A percentile compares a stretch with the other conserved stretches of the same genome.
phyloP scores from a whole-genome alignment of 2,797 vertebrate genomes.

The Uromys caudimaculatus region DNA sequence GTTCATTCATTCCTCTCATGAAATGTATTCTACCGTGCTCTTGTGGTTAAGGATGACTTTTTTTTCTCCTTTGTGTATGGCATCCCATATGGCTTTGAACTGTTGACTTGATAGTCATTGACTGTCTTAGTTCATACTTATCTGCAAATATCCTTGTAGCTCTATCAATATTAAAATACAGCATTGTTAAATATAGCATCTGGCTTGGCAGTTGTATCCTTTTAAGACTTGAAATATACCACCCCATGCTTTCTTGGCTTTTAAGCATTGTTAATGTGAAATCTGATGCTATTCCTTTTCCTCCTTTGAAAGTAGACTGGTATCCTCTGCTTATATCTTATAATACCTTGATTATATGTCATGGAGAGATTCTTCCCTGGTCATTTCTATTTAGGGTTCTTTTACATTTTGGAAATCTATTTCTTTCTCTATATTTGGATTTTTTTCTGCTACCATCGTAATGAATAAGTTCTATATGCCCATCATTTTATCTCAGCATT shows the following conservation, averaged over 20 bases:
- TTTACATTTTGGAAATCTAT: neutral
- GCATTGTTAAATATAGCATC: neutral
- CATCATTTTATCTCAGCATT: neutral
- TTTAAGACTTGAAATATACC: neutral
- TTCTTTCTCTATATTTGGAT: neutral
- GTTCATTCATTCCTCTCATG: neutral
- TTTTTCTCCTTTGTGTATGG: neutral
- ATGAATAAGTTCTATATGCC: neutral
- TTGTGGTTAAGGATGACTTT: neutral
- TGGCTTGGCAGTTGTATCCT: neutral
- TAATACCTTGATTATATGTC: neutral
- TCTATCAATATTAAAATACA: neutral
- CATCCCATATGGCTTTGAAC: neutral
- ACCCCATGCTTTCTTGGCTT: neutral
- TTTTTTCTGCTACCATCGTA: neutral
- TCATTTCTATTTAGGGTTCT: neutral
- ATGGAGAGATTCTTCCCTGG: neutral
- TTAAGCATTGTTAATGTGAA: neutral
- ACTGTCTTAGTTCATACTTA: neutral
- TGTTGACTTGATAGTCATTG: neutral
- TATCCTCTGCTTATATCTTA: neutral
- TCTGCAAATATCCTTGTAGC: neutral
- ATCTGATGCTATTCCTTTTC: neutral
- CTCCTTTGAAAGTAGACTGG: no score
- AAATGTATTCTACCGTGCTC: neutral